phyloP scores from a whole-genome alignment of 2,113 vertebrate genomes.

The Corvus hawaiiensis region DNA sequence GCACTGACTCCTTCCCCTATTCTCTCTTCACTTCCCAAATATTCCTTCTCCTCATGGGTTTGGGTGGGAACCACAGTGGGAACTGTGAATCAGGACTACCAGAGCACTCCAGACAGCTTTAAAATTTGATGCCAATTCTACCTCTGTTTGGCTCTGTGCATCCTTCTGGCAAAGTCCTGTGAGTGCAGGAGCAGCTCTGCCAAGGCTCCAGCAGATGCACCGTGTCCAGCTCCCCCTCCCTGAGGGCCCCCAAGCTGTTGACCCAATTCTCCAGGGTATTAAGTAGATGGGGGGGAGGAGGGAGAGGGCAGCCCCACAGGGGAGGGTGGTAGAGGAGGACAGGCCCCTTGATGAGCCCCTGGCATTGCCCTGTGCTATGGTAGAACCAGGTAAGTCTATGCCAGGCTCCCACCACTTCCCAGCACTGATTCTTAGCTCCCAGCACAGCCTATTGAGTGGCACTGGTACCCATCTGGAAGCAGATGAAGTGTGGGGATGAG shows the following conservation, averaged over 20 bases:
- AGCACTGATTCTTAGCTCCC: neutral
- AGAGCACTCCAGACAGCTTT: neutral
- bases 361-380: accelerated
- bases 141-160: neutral
- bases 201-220: neutral
- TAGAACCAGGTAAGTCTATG: neutral
- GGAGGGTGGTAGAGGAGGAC: neutral
- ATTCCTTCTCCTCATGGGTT: neutral
- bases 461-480: neutral
- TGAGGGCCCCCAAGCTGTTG: neutral
- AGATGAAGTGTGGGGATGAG: neutral
- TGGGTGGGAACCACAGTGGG: neutral
- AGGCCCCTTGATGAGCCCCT: neutral
- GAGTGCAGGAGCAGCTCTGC: neutral
- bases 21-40: neutral
- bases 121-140: neutral
- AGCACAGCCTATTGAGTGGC: accelerated
- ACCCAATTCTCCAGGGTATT: neutral
- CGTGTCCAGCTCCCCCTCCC: neutral
- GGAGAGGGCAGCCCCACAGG: neutral
- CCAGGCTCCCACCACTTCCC: neutral
- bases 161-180: neutral
- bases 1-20: neutral
- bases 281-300: neutral
- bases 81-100: neutral